Evolutionary conservation across 2,797 vertebrate species (phyloP).

Genomic region (Kryptolebias ocellatus): DNA sequence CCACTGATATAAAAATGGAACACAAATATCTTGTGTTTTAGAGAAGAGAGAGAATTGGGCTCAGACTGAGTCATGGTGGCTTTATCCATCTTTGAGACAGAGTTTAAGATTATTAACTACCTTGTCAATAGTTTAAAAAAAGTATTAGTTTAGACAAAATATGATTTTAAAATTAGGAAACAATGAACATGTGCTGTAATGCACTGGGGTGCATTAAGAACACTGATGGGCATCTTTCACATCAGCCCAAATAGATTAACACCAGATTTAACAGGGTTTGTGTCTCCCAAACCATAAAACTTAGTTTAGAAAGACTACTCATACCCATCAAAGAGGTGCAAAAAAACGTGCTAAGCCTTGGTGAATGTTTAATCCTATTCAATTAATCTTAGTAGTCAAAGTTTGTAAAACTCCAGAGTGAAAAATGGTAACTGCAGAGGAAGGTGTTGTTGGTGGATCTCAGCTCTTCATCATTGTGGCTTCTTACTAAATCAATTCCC

Average conservation of each 20-base stretch:
- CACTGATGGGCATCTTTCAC: neutral
- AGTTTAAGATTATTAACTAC: too few species aligned
- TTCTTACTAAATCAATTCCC: neutral
- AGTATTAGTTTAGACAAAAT: too few species aligned
- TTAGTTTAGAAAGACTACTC: neutral
- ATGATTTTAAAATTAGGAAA: too few species aligned
- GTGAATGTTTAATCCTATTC: neutral
- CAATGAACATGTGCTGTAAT: too few species aligned
- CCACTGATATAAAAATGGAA: too few species aligned
- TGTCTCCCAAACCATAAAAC: neutral
- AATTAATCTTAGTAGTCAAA: conserved; percentile 4
- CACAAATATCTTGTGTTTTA: too few species aligned
- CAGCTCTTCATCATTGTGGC: conserved; percentile 4
- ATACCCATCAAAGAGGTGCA: neutral
- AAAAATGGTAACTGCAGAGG: conserved; percentile 1
- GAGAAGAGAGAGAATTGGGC: too few species aligned
- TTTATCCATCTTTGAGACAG: too few species aligned
- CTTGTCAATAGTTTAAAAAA: too few species aligned
- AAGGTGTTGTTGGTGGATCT: neutral
- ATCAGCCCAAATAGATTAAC: neutral
- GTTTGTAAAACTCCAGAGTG: neutral
- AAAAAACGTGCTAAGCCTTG: neutral
- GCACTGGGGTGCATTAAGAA: neutral
- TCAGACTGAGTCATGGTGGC: too few species aligned
- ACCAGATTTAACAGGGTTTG: neutral